Conservation (phyloP, 2,113 vertebrate genomes). For the Ceratotherium simum region DNA sequence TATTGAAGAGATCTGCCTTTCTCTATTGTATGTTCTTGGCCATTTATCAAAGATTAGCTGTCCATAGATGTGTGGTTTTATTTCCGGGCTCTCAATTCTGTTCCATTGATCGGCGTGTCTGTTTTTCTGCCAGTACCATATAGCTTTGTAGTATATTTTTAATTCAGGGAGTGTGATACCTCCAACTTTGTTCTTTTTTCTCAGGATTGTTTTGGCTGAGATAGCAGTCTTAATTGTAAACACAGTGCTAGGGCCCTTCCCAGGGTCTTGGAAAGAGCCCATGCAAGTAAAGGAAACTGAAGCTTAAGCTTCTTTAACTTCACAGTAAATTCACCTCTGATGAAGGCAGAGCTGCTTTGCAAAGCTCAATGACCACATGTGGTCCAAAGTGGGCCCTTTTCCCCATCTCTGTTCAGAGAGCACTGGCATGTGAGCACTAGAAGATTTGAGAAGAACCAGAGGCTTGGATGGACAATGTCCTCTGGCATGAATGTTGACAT, state of each 20-base stretch:
- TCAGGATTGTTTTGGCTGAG: too few relatives aligned
- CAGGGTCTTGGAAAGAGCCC: neutral
- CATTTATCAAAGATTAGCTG: too few relatives aligned
- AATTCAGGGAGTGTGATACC: too few relatives aligned
- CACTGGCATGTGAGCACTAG: neutral
- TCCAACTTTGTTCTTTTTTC: too few relatives aligned
- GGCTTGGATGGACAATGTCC: neutral
- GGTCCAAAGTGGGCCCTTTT: neutral
- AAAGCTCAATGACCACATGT: neutral
- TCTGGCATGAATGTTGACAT: neutral
- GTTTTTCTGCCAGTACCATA: too few relatives aligned
- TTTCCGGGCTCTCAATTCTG: too few relatives aligned
- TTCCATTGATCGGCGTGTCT: too few relatives aligned
- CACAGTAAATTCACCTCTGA: neutral
- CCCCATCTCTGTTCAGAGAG: neutral
- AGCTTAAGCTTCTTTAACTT: neutral
- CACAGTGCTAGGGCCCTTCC: neutral
- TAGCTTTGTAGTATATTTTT: too few relatives aligned
- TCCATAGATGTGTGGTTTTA: too few relatives aligned
- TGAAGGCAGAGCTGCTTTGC: neutral
- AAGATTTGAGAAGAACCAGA: neutral
- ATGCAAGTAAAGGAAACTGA: neutral
- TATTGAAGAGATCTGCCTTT: too few relatives aligned
- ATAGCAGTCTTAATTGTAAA: neutral
- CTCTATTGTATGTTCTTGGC: too few relatives aligned